phyloP scores from a whole-genome alignment of 2,113 vertebrate species.

The Notarius lentiginosus region DNA sequence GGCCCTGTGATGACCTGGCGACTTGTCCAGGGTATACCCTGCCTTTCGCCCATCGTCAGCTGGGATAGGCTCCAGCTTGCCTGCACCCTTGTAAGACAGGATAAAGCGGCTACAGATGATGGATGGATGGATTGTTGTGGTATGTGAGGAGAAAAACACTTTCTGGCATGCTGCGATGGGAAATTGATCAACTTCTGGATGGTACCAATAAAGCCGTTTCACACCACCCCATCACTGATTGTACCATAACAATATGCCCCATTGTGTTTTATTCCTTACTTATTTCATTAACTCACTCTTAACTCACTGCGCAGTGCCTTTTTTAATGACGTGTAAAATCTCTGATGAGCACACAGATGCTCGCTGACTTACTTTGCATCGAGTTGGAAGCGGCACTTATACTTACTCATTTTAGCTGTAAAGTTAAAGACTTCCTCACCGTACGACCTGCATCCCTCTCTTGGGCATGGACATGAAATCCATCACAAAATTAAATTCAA shows the following conservation, averaged over 20 bases:
- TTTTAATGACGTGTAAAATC: conserved; percentile 7
- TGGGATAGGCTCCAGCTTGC: too few species aligned
- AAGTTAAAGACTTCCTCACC: background rate
- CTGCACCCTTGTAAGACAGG: too few species aligned
- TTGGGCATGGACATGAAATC: background rate
- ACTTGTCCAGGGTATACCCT: too few species aligned
- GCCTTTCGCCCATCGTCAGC: too few species aligned
- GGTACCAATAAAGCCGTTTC: background rate
- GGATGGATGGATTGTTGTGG: background rate
- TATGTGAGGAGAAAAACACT: background rate
- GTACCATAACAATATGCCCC: conserved; percentile 6
- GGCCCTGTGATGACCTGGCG: too few species aligned
- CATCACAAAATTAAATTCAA: background rate
- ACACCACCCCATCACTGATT: background rate
- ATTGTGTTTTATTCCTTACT: conserved; percentile 19
- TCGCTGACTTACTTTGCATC: background rate
- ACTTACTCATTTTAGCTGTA: background rate
- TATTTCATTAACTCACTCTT: conserved; percentile 6
- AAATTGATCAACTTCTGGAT: background rate
- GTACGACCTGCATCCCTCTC: background rate
- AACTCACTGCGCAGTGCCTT: background rate
- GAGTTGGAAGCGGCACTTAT: background rate
- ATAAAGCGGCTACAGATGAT: too few species aligned
- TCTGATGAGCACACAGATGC: conserved; percentile 9
- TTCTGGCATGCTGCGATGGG: background rate